phyloP scores from a whole-genome alignment of 2,888 invertebrate species.

The Drosophila affinis region DNA sequence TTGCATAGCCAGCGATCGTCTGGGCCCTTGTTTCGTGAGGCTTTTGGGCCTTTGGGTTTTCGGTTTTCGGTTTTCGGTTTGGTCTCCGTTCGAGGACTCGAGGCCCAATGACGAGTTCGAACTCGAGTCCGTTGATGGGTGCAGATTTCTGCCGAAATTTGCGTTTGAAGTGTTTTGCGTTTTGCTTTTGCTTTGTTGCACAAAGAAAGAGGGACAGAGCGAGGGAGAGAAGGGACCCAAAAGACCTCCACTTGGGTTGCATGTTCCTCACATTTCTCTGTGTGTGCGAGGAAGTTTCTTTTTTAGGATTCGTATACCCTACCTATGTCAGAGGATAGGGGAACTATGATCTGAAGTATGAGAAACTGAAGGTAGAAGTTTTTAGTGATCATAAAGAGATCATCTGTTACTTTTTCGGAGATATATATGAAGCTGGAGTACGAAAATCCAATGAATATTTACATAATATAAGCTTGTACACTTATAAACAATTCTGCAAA shows the following conservation, averaged over 20 bases:
- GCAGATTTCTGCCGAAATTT: conserved; percentile 81
- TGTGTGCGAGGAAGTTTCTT: not conserved
- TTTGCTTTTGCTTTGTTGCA: conserved; percentile 51
- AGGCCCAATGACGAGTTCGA: conserved; percentile 60
- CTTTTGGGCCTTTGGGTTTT: conserved; percentile 12
- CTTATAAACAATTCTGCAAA: no score
- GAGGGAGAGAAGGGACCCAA: not conserved
- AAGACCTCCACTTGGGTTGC: conserved; percentile 19
- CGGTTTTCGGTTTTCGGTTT: not conserved
- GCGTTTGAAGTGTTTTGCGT: conserved; percentile 68
- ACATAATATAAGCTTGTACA: no score
- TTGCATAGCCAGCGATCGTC: conserved; percentile 65
- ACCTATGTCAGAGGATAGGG: not conserved
- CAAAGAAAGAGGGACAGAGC: not conserved
- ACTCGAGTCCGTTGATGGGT: conserved; percentile 67
- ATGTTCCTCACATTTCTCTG: conserved; percentile 49
- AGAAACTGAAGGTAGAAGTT: no score
- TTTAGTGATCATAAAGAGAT: no score
- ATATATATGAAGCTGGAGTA: no score
- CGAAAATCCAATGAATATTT: no score
- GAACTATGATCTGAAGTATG: not conserved
- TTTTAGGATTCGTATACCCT: not conserved
- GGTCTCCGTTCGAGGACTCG: conserved; percentile 1
- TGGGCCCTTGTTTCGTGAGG: not conserved
- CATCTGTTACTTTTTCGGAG: no score